Conservation (phyloP, 1,140 invertebrate species). For the Grapholita molesta region DNA sequence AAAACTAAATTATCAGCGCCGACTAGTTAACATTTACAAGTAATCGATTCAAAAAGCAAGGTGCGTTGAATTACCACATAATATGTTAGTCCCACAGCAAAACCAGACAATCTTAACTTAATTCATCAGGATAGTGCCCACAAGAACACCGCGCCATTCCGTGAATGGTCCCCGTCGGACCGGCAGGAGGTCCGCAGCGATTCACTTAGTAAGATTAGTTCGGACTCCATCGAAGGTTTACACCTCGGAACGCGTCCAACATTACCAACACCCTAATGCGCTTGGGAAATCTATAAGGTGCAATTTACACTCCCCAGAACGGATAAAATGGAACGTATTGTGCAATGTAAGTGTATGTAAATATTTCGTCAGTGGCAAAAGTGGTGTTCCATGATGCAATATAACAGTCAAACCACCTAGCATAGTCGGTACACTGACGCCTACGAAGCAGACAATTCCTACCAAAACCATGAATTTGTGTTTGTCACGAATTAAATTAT, state of each 20-base stretch:
- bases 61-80: not conserved
- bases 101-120: conserved; percentile 2
- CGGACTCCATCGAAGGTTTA: conserved; percentile 34
- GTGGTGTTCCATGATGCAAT: not conserved
- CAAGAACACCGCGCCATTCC: conserved; percentile 14
- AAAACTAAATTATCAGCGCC: too few relatives aligned
- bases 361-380: not conserved
- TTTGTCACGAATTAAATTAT: too few relatives aligned
- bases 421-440: too few relatives aligned
- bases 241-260: conserved; percentile 46
- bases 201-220: conserved; percentile 55
- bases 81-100: not conserved
- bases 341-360: conserved; percentile 6
- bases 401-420: too few relatives aligned
- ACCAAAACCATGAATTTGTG: too few relatives aligned
- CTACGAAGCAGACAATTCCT: too few relatives aligned
- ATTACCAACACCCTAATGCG: conserved; percentile 35
- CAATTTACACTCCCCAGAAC: conserved; percentile 13
- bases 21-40: too few relatives aligned
- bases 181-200: conserved; percentile 27
- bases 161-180: conserved; percentile 5
- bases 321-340: conserved; percentile 8
- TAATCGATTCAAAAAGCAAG: not conserved
- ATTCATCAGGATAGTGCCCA: conserved; percentile 10
- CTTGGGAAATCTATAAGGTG: conserved; percentile 24